Evolutionary conservation across 2,113 vertebrate species (phyloP).

Genomic region (Phoxinus phoxinus): DNA sequence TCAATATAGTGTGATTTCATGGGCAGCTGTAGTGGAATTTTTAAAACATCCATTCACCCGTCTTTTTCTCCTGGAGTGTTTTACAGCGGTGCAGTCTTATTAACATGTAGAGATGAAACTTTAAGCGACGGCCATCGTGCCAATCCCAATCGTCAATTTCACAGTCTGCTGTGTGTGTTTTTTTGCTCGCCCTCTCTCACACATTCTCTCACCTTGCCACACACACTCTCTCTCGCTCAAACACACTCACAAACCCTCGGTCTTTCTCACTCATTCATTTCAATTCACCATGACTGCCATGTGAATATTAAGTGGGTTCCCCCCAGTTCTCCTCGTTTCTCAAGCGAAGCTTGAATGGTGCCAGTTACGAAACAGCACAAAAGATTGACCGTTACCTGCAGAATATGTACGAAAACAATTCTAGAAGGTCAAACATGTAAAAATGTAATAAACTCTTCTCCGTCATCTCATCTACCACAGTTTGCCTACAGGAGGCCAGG

Average conservation of each 20-base stretch:
- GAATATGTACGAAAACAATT: slow-evolving; percentile 57
- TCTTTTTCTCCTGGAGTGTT: neutral
- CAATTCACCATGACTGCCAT: slow-evolving; percentile 74
- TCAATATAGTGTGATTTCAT: slow-evolving; percentile 58
- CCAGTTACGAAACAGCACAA: slow-evolving; percentile 47
- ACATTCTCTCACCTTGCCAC: neutral
- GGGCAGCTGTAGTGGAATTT: slow-evolving; percentile 6
- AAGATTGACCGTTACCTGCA: slow-evolving; percentile 49
- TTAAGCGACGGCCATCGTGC: slow-evolving; percentile 63
- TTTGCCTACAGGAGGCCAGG: neutral
- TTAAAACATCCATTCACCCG: neutral
- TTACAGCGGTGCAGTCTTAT: slow-evolving; percentile 56
- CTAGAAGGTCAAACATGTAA: slow-evolving; percentile 58
- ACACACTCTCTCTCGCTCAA: slow-evolving; percentile 1
- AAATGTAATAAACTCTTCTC: slow-evolving; percentile 49
- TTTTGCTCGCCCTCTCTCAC: slow-evolving; percentile 35
- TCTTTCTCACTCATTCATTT: slow-evolving; percentile 70
- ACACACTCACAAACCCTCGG: slow-evolving; percentile 16
- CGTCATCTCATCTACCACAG: neutral
- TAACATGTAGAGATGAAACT: slow-evolving; percentile 68
- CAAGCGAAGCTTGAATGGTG: slow-evolving; percentile 69
- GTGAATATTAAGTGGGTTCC: slow-evolving; percentile 82
- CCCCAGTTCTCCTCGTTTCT: slow-evolving; percentile 67
- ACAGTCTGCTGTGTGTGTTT: slow-evolving; percentile 77
- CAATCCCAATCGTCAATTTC: slow-evolving; percentile 70